Percentiles rank a stretch among this genome's conserved stretches.
These are phyloP conservation scores for Agrochola litura DNA, from an alignment of 2,888 invertebrate genomes.

Conservation along the genomic window DNA sequence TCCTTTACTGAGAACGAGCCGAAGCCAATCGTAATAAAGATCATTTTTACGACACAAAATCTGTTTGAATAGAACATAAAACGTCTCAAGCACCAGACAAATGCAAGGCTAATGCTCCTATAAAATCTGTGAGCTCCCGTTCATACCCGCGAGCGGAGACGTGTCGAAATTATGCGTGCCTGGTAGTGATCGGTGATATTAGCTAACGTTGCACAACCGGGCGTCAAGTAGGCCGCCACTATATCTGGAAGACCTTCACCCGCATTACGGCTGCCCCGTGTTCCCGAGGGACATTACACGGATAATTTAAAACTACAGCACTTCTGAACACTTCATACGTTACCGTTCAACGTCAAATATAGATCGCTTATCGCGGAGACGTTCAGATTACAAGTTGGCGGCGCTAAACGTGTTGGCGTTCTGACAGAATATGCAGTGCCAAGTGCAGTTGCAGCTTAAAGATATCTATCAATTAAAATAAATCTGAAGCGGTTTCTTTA, in stretches of 20 bases:
- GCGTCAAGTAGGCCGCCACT: conserved; percentile 83
- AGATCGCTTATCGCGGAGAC: conserved; percentile 58
- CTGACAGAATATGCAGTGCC: conserved; percentile 59
- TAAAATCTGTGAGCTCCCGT: conserved; percentile 67
- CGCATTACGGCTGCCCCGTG: conserved; percentile 77
- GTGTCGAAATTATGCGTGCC: conserved; percentile 78
- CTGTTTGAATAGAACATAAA: conserved; percentile 44
- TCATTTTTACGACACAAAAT: conserved; percentile 26
- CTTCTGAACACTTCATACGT: conserved; percentile 47
- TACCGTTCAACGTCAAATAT: conserved; percentile 58
- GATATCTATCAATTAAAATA: conserved; percentile 39
- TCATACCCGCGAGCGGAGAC: conserved; percentile 62
- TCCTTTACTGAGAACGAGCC: conserved; percentile 17
- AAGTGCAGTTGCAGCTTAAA: conserved; percentile 60
- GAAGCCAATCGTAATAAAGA: conserved; percentile 6
- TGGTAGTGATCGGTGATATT: conserved; percentile 69
- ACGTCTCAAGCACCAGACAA: conserved; percentile 32
- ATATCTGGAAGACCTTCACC: conserved; percentile 89
- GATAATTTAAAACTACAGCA: conserved; percentile 67
- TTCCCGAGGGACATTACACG: conserved; percentile 78
- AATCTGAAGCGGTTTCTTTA: conserved; percentile 33
- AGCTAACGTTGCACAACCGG: conserved; percentile 81
- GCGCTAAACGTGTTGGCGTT: conserved; percentile 64
- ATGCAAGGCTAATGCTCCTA: conserved; percentile 67
- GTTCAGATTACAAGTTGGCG: conserved; percentile 63